phyloP scores from a whole-genome alignment of 2,888 invertebrate species.

The Tetanocera ferruginea region DNA sequence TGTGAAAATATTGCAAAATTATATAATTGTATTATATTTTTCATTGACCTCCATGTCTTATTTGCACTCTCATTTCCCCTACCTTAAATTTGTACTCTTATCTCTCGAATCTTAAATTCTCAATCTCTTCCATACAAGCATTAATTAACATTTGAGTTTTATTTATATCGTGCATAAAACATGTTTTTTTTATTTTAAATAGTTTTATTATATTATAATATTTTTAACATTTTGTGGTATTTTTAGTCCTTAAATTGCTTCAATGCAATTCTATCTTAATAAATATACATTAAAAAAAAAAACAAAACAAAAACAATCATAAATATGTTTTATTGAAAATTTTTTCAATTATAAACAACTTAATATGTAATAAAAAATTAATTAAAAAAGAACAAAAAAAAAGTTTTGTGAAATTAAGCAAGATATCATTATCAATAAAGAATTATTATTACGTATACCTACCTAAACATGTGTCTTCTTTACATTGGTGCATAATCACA shows the following conservation, averaged over 20 bases:
- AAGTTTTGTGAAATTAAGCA: slow-evolving; percentile 53
- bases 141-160: not conserved
- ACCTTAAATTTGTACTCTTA: not conserved
- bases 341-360: slow-evolving; percentile 6
- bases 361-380: slow-evolving; percentile 33
- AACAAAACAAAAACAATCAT: not conserved
- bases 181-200: not conserved
- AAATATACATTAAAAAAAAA: slow-evolving; percentile 21
- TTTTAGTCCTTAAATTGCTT: slow-evolving; percentile 34
- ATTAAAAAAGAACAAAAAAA: slow-evolving; percentile 39
- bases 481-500: slow-evolving; percentile 20
- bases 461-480: slow-evolving; percentile 43
- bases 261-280: slow-evolving; percentile 22
- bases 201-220: slow-evolving; percentile 9
- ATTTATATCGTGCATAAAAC: not conserved
- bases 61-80: not conserved
- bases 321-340: slow-evolving; percentile 20
- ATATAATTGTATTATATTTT: slow-evolving; percentile 31
- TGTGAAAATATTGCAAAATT: slow-evolving; percentile 17
- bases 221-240: slow-evolving; percentile 34
- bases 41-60: not conserved
- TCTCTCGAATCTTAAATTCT: not conserved
- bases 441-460: slow-evolving; percentile 53
- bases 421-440: slow-evolving; percentile 55
- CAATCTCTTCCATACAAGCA: not conserved